A percentile compares a stretch with the other conserved stretches of the same genome.
phyloP scores from a whole-genome alignment of 2,888 invertebrate species.

The Dolomedes plantarius region DNA sequence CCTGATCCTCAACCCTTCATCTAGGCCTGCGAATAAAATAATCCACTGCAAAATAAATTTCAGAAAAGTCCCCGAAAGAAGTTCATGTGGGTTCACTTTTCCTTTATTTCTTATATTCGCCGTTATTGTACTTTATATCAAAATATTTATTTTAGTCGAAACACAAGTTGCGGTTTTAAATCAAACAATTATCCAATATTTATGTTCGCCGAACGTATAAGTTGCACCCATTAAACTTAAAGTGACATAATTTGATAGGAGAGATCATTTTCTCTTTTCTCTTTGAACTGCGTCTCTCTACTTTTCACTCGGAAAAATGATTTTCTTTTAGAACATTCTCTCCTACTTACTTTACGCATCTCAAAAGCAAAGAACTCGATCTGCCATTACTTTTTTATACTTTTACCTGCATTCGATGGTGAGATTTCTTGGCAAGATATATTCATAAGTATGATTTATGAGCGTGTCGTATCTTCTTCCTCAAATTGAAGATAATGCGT shows the following conservation, averaged over 20 bases:
- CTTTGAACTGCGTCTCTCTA: too few species aligned
- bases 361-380: not conserved
- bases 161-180: not conserved
- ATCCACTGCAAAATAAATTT: too few species aligned
- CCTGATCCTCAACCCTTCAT: too few species aligned
- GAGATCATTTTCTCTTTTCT: not conserved
- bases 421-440: constrained; percentile 15
- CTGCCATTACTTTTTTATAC: not conserved
- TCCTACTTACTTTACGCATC: not conserved
- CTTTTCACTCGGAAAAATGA: not conserved
- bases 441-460: constrained; percentile 30
- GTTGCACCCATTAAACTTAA: constrained; percentile 1
- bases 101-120: not conserved
- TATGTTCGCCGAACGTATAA: not conserved
- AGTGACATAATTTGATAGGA: constrained; percentile 16
- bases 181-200: not conserved
- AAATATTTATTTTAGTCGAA: not conserved
- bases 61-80: too few species aligned
- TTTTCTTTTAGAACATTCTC: not conserved
- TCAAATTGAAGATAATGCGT: constrained; percentile 25
- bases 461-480: not conserved
- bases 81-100: too few species aligned
- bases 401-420: constrained; percentile 7
- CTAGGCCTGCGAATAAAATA: too few species aligned
- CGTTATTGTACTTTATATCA: not conserved